phyloP scores from a whole-genome alignment of 2,797 vertebrate species.

The Rhodeus uyekii region DNA sequence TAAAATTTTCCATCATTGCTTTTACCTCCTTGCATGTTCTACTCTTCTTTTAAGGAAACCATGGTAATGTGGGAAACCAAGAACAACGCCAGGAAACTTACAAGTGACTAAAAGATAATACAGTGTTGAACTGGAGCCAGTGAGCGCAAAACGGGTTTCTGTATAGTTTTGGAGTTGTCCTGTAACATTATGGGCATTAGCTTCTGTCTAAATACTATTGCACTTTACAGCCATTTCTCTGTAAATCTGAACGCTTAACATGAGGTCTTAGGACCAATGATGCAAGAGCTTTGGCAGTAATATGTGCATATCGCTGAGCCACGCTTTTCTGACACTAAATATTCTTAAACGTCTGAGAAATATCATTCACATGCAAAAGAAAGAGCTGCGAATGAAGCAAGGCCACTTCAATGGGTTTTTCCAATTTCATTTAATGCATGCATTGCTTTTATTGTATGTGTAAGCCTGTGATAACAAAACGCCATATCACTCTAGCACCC shows the following conservation, averaged over 20 bases:
- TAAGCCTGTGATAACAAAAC: conserved; percentile 3
- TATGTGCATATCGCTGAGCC: not conserved
- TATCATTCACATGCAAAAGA: not conserved
- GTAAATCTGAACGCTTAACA: conserved; percentile 6
- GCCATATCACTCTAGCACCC: conserved; percentile 10
- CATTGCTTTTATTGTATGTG: conserved; percentile 15
- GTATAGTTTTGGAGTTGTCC: not conserved
- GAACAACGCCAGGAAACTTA: conserved; percentile 1
- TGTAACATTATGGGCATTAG: not conserved
- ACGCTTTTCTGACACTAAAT: not conserved
- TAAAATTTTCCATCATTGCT: not conserved
- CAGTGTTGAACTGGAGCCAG: not conserved
- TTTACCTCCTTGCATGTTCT: not conserved
- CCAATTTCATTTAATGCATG: conserved; percentile 10
- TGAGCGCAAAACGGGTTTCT: not conserved
- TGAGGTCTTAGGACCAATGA: not conserved
- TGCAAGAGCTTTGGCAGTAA: conserved; percentile 22
- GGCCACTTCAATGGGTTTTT: not conserved
- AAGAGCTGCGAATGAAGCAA: not conserved
- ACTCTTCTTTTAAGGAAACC: not conserved
- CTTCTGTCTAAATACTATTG: not conserved
- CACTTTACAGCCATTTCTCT: not conserved
- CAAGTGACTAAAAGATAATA: not conserved
- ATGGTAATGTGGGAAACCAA: conserved; percentile 28
- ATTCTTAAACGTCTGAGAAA: conserved; percentile 1